phyloP scores from a whole-genome alignment of 1,140 invertebrate genomes.

The Diplogasteroides magnus region DNA sequence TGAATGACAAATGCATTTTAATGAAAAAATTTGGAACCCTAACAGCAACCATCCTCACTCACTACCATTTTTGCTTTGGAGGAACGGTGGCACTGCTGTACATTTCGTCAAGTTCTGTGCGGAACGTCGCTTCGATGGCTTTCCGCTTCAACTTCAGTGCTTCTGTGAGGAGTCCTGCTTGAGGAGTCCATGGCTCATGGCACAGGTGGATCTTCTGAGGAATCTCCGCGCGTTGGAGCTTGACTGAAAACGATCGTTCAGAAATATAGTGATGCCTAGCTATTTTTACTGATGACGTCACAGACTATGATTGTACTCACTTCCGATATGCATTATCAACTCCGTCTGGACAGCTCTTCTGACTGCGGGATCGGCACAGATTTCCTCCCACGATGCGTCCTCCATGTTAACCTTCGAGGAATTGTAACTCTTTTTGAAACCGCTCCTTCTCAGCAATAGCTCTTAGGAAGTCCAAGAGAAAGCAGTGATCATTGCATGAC shows the following conservation, averaged over 20 bases:
- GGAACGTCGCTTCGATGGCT: slow-evolving; percentile 84
- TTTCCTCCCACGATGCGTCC: slow-evolving; percentile 34
- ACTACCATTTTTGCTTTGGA: too few species aligned
- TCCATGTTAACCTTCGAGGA: slow-evolving; percentile 23
- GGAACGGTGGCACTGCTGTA: too few species aligned
- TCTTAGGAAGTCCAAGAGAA: too few species aligned
- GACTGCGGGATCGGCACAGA: slow-evolving; percentile 49
- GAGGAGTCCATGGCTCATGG: slow-evolving; percentile 80
- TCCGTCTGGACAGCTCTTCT: slow-evolving; percentile 43
- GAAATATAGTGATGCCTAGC: background rate
- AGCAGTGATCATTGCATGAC: too few species aligned
- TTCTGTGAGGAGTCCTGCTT: slow-evolving; percentile 89
- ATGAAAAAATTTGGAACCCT: too few species aligned
- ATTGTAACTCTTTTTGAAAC: too few species aligned
- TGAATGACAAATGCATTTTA: too few species aligned
- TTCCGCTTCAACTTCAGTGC: slow-evolving; percentile 93
- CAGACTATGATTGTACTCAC: slow-evolving; percentile 23
- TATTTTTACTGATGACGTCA: too few species aligned
- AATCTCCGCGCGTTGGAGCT: slow-evolving; percentile 17
- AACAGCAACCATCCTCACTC: too few species aligned
- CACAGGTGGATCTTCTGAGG: slow-evolving; percentile 16
- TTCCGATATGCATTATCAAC: slow-evolving; percentile 38
- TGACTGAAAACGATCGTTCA: slow-evolving; percentile 16
- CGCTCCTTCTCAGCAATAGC: too few species aligned
- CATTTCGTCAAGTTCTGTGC: slow-evolving; percentile 82